Evolutionary conservation across 2,797 vertebrate species (phyloP).

Genomic region (Aulostomus chinensis): DNA sequence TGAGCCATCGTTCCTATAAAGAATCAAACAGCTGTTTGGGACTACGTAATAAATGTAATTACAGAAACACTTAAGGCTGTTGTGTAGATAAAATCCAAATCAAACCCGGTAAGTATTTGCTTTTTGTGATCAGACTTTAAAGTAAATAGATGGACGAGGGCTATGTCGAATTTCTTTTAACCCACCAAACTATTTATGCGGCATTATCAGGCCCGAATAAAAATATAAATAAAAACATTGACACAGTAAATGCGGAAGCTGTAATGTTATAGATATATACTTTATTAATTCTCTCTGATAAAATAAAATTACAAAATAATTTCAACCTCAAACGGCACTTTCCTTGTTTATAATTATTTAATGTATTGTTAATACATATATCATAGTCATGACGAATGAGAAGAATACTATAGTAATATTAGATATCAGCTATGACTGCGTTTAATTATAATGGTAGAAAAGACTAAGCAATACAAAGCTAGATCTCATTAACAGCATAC

Average conservation of each 20-base stretch:
- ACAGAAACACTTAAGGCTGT: too few species aligned
- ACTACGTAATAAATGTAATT: background rate
- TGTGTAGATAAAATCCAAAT: background rate
- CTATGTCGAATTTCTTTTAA: too few species aligned
- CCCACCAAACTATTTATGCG: too few species aligned
- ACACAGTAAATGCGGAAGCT: conserved; percentile 53
- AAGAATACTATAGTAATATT: conserved; percentile 84
- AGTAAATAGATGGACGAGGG: background rate
- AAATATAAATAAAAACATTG: background rate
- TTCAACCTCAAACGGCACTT: conserved; percentile 85
- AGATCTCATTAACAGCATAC: conserved; percentile 81
- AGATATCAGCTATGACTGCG: conserved; percentile 83
- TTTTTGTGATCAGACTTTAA: too few species aligned
- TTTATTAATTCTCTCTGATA: conserved; percentile 89
- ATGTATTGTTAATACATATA: conserved; percentile 80
- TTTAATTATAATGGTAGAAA: conserved; percentile 84
- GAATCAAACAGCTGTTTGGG: background rate
- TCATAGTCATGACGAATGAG: conserved; percentile 82
- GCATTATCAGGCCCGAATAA: background rate
- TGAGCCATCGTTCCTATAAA: background rate
- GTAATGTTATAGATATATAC: conserved; percentile 86
- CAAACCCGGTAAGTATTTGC: too few species aligned
- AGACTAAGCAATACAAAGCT: conserved; percentile 87
- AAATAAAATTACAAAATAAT: conserved; percentile 91
- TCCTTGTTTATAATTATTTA: conserved; percentile 81